Conservation (phyloP, 1,140 invertebrate genomes). For the Mamestra configurata region DNA sequence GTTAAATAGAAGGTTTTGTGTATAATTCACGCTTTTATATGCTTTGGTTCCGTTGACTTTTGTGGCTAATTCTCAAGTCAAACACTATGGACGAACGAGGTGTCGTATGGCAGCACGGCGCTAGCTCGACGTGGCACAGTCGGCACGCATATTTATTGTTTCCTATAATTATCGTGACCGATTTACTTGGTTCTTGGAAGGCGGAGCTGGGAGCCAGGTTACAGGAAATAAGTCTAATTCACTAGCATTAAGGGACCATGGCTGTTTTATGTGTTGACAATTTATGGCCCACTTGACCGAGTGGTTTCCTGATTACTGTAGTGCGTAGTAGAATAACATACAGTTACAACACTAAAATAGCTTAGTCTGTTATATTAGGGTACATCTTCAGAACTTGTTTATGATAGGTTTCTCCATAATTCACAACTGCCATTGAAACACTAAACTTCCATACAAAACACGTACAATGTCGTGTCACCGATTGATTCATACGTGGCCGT, state of each 20-base stretch:
- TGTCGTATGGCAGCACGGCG: neutral
- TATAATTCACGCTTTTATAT: neutral
- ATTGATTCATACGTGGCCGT: neutral
- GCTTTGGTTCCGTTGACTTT: neutral
- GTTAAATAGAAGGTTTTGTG: neutral
- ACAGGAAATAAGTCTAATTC: slow-evolving; percentile 10
- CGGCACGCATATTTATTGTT: slow-evolving; percentile 32
- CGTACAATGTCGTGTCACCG: neutral
- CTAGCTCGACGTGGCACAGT: neutral
- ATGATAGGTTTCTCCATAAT: neutral
- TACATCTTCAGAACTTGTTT: neutral
- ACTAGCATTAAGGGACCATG: slow-evolving; percentile 6
- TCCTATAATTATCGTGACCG: slow-evolving; percentile 20
- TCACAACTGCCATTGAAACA: neutral
- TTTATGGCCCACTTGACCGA: neutral
- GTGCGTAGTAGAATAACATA: neutral
- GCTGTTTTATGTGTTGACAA: neutral
- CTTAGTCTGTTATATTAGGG: no score
- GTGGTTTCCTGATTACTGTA: neutral
- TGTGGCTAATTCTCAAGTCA: neutral
- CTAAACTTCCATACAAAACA: neutral
- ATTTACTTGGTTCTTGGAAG: slow-evolving; percentile 1
- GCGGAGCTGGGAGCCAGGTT: neutral
- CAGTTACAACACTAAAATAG: no score
- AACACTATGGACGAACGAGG: neutral